Evolutionary conservation across 2,113 vertebrate genomes (phyloP), one percentile per base, ranked within the genome.

Genomic region (Pogonocichla stellata): DNA sequence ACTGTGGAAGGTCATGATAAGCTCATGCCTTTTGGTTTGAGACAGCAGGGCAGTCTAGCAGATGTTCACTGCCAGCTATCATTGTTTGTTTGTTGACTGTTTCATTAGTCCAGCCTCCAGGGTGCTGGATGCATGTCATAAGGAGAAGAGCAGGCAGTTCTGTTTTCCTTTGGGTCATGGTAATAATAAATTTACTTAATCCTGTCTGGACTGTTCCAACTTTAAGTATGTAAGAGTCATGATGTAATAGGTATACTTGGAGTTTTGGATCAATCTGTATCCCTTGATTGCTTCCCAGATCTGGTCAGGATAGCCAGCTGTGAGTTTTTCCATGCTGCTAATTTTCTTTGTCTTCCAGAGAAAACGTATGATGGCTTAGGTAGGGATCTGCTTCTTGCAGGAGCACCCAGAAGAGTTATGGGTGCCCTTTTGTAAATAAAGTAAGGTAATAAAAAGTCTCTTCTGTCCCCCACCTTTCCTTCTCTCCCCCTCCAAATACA

Each of bases 401-500:
- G 16, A 91, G 12, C 14, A 45, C 36, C 29, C 4, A 8, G 20
- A 51, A 14, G 43, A 73, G 8, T 50, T 73, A 43, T 1, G 5
- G n/a, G 22, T 78, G 28, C 14, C 6, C 6, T 34, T 80, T 69
- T 0, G 0, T 56, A 56, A 74, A 29, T 23, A 24, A 9, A 58
- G 22, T 31, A 12, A 69, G 20, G 23, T 62, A 60, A 28, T 58
- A 3, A 73, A 77, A 84, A 40, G 25, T 47, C 4, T 51, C 19
- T 62, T 82, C 12, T 53, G 10, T 86, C n/a, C 6, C 7, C 42
- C 88, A 42, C 47, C 23, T 85, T 85, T 14, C 5, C 5, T 86
- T 12, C 7, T 61, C 19, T 14, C 1, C 14, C 11, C 9, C 4
- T 50, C 11, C 31, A 31, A 48, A n/a, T 26, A 5, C 3, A 8